Percentiles rank a stretch among this genome's conserved stretches.
These are phyloP conservation scores for Corythaixoides concolor DNA, from an alignment of 2,113 vertebrate species.

Conservation along the genomic window DNA sequence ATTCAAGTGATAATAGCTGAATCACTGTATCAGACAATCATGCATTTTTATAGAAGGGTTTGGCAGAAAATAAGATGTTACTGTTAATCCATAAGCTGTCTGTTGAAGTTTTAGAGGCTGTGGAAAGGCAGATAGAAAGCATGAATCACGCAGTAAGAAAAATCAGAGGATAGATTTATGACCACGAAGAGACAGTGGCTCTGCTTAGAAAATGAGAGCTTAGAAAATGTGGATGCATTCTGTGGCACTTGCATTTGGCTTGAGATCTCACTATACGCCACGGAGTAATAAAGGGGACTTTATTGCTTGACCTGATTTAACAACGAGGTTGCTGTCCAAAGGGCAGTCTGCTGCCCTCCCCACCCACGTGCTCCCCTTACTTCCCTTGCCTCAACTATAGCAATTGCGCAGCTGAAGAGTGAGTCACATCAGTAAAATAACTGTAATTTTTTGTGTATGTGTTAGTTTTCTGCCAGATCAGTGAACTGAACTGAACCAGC, in stretches of 20 bases:
- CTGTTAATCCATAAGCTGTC: not conserved
- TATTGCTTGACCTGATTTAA: not conserved
- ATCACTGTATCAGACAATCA: slow-evolving; percentile 21
- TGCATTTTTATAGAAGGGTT: not conserved
- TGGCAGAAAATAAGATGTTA: slow-evolving; percentile 15
- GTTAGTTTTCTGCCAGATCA: not conserved
- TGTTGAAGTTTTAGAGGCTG: slow-evolving; percentile 24
- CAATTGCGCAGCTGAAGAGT: not conserved
- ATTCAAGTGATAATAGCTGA: slow-evolving; percentile 32
- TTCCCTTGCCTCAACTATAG: not conserved
- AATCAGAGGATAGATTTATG: slow-evolving; percentile 7
- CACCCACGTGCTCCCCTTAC: not conserved
- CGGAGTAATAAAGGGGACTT: not conserved
- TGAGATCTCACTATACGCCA: not conserved
- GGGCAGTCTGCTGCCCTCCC: not conserved
- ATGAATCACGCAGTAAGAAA: not conserved
- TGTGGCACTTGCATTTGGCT: not conserved
- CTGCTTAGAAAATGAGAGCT: not conserved
- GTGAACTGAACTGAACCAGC: slow-evolving; percentile 14
- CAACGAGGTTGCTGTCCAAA: not conserved
- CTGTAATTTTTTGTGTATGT: not conserved
- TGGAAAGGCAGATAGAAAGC: not conserved
- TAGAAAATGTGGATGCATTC: not conserved
- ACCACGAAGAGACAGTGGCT: not conserved
- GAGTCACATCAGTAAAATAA: slow-evolving; percentile 4